Conservation (phyloP, 2,888 invertebrate species). For the Epinotia demarniana region DNA sequence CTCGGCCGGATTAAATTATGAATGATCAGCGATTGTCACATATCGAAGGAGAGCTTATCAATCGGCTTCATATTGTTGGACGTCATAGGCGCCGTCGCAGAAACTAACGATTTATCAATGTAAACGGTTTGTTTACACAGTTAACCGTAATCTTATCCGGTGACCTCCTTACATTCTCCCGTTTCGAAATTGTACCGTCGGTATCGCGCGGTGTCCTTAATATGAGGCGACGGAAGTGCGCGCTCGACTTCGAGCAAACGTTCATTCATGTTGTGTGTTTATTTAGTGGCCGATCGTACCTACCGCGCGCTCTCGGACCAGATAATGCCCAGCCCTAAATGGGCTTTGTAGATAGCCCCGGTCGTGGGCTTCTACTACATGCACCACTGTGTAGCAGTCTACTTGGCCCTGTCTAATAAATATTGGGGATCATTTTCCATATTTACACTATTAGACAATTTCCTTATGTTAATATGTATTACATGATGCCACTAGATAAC, state of each 20-base stretch:
- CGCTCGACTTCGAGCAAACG: slow-evolving; percentile 71
- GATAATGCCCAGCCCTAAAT: slow-evolving; percentile 36
- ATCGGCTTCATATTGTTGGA: slow-evolving; percentile 57
- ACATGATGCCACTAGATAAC: no score
- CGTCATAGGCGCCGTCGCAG: slow-evolving; percentile 80
- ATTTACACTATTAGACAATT: background rate
- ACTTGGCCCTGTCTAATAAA: background rate
- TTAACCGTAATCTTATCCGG: slow-evolving; percentile 84
- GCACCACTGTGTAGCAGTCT: background rate
- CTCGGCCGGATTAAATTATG: slow-evolving; percentile 37
- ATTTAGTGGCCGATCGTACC: slow-evolving; percentile 68
- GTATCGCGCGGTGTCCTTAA: slow-evolving; percentile 79
- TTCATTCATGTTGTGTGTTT: slow-evolving; percentile 81
- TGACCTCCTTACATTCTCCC: slow-evolving; percentile 83
- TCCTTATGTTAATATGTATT: no score
- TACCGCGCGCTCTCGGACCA: slow-evolving; percentile 59
- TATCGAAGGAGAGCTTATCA: slow-evolving; percentile 63
- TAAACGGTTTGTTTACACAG: slow-evolving; percentile 84
- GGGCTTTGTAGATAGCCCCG: slow-evolving; percentile 28
- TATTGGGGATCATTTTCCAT: background rate
- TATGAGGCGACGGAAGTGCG: slow-evolving; percentile 77
- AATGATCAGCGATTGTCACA: slow-evolving; percentile 44
- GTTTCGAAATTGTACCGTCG: slow-evolving; percentile 82
- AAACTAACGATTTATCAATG: slow-evolving; percentile 82
- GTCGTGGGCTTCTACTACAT: background rate